Evolutionary conservation across 2,888 invertebrate genomes (phyloP).

Genomic region (Brachyopa scutellaris): DNA sequence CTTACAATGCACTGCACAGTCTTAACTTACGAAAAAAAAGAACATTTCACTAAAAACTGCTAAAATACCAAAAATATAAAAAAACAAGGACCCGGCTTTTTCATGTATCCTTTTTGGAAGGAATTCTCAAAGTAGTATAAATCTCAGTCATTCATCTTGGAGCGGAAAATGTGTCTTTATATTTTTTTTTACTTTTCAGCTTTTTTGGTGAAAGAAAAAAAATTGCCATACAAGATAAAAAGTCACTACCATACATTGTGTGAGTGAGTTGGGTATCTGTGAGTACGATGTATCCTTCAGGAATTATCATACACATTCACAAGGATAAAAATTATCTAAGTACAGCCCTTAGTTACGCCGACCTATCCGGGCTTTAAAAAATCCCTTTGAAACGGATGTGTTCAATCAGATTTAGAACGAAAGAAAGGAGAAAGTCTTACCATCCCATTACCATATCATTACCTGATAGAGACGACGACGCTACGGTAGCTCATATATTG

Average conservation of each 20-base stretch:
- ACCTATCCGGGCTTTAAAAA: conserved; percentile 24
- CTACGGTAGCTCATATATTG: not conserved
- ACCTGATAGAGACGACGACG: not conserved
- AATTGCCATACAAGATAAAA: conserved; percentile 53
- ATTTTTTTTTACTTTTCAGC: conserved; percentile 1
- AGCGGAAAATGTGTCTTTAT: conserved; percentile 58
- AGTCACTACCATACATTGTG: conserved; percentile 9
- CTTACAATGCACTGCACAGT: conserved; percentile 52
- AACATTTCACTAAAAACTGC: not conserved
- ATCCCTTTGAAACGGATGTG: conserved; percentile 54
- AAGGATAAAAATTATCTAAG: conserved; percentile 57
- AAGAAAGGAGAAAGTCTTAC: not conserved
- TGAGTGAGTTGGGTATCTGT: not conserved
- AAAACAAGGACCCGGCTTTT: conserved; percentile 36
- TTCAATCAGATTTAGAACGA: conserved; percentile 65
- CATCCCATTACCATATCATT: conserved; percentile 12
- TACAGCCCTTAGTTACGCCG: conserved; percentile 34
- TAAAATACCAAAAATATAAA: conserved; percentile 18
- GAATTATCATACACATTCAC: conserved; percentile 12
- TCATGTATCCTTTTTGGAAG: conserved; percentile 46
- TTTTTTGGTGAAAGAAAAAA: no score
- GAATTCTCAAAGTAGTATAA: conserved; percentile 60
- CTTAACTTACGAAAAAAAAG: conserved; percentile 31
- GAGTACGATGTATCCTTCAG: conserved; percentile 13
- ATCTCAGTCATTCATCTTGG: conserved; percentile 69